phyloP scores from a whole-genome alignment of 2,797 vertebrate species.

The Trematomus bernacchii region DNA sequence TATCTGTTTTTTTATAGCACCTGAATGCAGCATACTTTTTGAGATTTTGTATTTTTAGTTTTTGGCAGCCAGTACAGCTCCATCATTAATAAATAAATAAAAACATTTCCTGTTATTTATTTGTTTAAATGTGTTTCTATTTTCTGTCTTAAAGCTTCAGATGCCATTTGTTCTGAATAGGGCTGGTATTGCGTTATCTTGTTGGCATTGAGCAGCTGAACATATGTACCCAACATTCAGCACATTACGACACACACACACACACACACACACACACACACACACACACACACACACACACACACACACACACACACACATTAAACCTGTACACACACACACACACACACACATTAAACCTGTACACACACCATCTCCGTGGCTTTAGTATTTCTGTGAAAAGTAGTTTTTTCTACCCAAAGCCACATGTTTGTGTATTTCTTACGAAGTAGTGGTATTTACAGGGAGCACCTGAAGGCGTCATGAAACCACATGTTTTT shows the following conservation, averaged over 20 bases:
- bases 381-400: too few relatives aligned
- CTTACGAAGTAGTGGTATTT: not conserved
- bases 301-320: not conserved
- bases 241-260: not conserved
- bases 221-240: not conserved
- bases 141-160: not conserved
- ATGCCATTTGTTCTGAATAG: not conserved
- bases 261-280: too few relatives aligned
- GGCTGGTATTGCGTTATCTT: not conserved
- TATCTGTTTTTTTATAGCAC: not conserved
- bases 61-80: not conserved
- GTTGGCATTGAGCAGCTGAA: not conserved
- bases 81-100: not conserved
- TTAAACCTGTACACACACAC: not conserved
- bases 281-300: too few relatives aligned
- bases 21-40: not conserved
- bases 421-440: not conserved
- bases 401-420: not conserved
- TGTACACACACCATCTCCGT: too few relatives aligned
- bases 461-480: constrained; percentile 20
- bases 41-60: not conserved
- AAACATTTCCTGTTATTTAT: not conserved
- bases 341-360: not conserved
- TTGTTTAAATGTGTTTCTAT: not conserved
- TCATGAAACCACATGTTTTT: not conserved